These are phyloP conservation scores for Chanos chanos DNA, from an alignment of 2,797 vertebrate species.

Conservation along the genomic window DNA sequence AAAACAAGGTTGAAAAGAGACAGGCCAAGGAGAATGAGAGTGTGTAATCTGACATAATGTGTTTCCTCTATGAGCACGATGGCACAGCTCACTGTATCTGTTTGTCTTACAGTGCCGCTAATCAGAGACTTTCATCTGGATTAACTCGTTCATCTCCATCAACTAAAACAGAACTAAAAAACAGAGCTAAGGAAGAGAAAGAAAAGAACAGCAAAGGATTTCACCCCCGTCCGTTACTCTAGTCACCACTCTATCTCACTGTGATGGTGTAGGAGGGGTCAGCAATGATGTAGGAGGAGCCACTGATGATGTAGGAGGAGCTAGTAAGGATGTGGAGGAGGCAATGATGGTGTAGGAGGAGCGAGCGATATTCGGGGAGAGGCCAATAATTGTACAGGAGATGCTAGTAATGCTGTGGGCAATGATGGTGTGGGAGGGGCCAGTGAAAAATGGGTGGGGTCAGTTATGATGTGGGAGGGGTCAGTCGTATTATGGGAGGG, in stretches of 20 bases:
- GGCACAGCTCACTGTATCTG: constrained; percentile 18
- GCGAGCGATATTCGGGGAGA: no score
- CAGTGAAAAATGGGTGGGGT: no score
- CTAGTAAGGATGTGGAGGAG: no score
- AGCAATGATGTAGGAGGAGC: constrained; percentile 53
- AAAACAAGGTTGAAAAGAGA: constrained; percentile 29
- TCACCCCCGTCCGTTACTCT: constrained; percentile 4
- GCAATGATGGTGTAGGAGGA: no score
- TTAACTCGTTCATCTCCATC: constrained; percentile 29
- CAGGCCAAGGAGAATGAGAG: constrained; percentile 32
- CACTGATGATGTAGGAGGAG: no score
- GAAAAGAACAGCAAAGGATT: neutral
- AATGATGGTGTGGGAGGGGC: no score
- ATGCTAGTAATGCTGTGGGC: no score
- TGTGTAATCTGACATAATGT: constrained; percentile 35
- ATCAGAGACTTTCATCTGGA: constrained; percentile 35
- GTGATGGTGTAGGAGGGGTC: constrained; percentile 45
- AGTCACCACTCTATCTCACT: no score
- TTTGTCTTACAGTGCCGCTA: constrained; percentile 31
- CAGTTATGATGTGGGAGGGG: no score
- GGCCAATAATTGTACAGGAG: no score
- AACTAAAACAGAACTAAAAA: no score
- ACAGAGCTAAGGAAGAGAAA: neutral
- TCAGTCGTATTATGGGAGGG: no score
- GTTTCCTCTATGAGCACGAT: constrained; percentile 11